Base-by-base conservation (phyloP, 1,140 invertebrate genomes). In the Sycophila sp. region DNA sequence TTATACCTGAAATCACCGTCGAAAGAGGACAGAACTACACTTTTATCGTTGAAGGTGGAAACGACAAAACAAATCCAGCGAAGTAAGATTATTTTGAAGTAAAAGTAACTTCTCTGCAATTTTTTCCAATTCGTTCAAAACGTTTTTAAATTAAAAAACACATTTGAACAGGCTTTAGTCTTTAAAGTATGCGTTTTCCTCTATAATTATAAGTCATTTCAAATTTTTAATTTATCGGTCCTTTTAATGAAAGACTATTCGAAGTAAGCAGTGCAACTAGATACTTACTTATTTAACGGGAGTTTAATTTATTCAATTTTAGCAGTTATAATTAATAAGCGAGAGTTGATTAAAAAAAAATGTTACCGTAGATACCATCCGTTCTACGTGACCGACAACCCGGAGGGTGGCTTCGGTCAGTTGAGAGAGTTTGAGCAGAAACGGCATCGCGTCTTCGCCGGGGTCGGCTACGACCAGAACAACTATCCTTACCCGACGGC, bases 361-460 rank as follows among this genome's bases (percentile, higher is more conserved):
- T n/a, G n/a, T n/a, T n/a, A n/a, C n/a, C n/a, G n/a, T 60, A 92
- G 92, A 76, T 97, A 96, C 84, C 96, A 98, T 87, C 96, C 96
- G 13, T 92, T 98, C 77, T 98, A 98, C 84, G 96, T 98, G 75
- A 97, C 95, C 11, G 91, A 93, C 77, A 95, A 91, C 26, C 84
- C 88, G 0, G 93, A 95, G 80, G 96, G 96, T 51, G 95, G 94
- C 2, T 94, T 91, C 76, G 92, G 91, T 0, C 93, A 95, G 81
- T 93, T 94, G 77, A 89, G 85, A 1, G 89, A 89, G 49, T 84
- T 86, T 0, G 90, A 95, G 58, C 92, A 92, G 74, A 87, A 85
- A 28, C 87, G 89, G 32, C 91, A 94, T 72, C 88, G 87, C 56
- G 88, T 95, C 15, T 97, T 91, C 81, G 94, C 95, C 15, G 96